Evolutionary conservation across 2,113 vertebrate genomes (phyloP), one percentile per base, ranked within the genome.

Genomic region (Forbesichthys papilliferus): DNA sequence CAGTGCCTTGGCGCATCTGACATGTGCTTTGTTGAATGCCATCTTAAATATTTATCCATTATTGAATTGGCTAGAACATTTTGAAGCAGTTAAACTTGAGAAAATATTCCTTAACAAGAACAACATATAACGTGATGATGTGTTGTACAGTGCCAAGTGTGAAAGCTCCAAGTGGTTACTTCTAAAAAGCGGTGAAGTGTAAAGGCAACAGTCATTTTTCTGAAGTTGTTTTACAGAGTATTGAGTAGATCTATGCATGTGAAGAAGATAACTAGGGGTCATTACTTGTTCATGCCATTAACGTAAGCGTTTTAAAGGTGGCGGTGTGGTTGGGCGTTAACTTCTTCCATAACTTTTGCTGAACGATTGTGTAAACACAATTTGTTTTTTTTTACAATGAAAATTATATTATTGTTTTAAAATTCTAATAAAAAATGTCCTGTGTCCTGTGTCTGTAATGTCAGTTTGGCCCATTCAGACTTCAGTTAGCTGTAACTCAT

Each of bases 21-120:
- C 92, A 83, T 82, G 88, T 87, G 91, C 90, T 80, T 91, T 82
- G 81, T 83, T 84, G 69, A 69, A 73, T 84, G 93, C 94, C 94
- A 96, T 92, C 90, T 86, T 91, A 87, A 95, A 96, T 95, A 94
- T 96, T 95, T 94, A 91, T 89, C 90, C 88, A 92, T 90, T 91
- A 80, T 84, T 83, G 84, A 91, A 90, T 78, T 91, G 89, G 90
- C 88, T 89, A 79, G 82, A 88, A 87, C 80, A 84, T 80, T 88
- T 86, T 89, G 83, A 89, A 84, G 73, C 79, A 67, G 73, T 7
- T 63, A 85, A 83, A 84, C 74, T 79, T 73, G 78, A 82, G 66
- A 61, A 84, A 79, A 84, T 74, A 75, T 86, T 89, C 84, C 78
- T 77, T 77, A 71, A 68, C 4, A 48, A 84, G 77, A 76, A 87